Evolutionary conservation across 2,113 vertebrate genomes (phyloP).

Genomic region (Vicugna pacos): DNA sequence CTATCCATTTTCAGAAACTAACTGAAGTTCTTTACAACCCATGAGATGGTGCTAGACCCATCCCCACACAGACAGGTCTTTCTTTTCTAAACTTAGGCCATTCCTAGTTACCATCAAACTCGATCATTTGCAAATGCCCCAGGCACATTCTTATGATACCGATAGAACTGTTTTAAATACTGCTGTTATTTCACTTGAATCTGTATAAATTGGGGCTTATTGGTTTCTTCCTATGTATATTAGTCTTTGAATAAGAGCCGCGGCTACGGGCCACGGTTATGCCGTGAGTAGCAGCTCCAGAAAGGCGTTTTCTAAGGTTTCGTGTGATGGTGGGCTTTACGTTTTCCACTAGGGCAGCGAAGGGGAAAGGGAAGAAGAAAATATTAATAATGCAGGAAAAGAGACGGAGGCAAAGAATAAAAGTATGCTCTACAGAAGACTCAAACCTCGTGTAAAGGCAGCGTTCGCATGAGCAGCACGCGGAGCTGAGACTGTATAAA

Average conservation of each 20-base stretch:
- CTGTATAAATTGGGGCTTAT: neutral
- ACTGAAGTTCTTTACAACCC: neutral
- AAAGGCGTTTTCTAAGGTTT: constrained; percentile 9
- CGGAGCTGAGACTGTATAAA: neutral
- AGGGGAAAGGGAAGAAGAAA: constrained; percentile 4
- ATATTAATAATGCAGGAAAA: constrained; percentile 52
- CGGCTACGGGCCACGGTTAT: neutral
- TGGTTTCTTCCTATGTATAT: neutral
- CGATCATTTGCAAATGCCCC: neutral
- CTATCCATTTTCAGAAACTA: neutral
- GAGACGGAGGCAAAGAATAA: neutral
- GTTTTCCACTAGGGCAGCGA: constrained; percentile 35
- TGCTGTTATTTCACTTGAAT: neutral
- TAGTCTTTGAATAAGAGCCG: neutral
- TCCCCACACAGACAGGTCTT: neutral
- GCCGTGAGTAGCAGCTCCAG: neutral
- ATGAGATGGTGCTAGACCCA: neutral
- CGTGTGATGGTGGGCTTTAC: neutral
- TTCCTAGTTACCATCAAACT: neutral
- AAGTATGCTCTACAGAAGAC: neutral
- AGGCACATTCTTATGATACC: neutral
- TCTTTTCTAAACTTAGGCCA: neutral
- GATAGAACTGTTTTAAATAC: neutral
- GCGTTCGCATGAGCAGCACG: neutral
- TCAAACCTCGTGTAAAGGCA: constrained; percentile 25